Percentiles rank a stretch among this genome's conserved stretches.
These are phyloP conservation scores for Montipora efflorescens DNA, from an alignment of 64 coral and sea anemone genomes.

Conservation along the genomic window DNA sequence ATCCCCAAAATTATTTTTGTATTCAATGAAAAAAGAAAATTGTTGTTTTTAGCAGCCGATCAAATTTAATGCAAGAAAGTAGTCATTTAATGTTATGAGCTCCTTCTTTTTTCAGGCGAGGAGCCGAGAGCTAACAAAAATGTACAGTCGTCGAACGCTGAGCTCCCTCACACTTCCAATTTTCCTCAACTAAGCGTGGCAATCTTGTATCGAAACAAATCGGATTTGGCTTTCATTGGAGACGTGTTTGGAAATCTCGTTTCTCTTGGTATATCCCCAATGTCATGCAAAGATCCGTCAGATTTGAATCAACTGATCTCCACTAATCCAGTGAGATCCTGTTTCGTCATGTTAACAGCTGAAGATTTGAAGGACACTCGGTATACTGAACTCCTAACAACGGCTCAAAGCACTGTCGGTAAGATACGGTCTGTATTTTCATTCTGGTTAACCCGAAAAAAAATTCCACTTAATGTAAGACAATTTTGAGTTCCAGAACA, in stretches of 20 bases:
- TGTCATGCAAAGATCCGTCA: not conserved
- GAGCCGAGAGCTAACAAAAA: too few relatives aligned
- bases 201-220: not conserved
- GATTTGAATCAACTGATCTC: too few relatives aligned
- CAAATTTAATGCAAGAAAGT: too few relatives aligned
- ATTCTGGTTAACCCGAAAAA: not conserved
- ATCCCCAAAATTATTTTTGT: too few relatives aligned
- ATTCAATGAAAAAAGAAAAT: too few relatives aligned
- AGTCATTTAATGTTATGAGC: too few relatives aligned
- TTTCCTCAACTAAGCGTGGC: too few relatives aligned
- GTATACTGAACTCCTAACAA: not conserved
- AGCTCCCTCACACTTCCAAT: too few relatives aligned
- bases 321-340: not conserved
- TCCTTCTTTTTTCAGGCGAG: too few relatives aligned
- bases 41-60: too few relatives aligned
- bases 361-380: not conserved
- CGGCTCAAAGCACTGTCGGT: not conserved
- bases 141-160: too few relatives aligned
- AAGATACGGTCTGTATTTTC: not conserved
- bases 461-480: not conserved
- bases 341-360: not conserved
- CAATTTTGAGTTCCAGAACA: too few relatives aligned
- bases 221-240: not conserved
- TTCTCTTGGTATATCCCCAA: not conserved
- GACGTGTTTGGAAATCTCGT: slow-evolving; percentile 1